Conservation (phyloP, 2,888 invertebrate species). For the Megalurothrips usitatus region DNA sequence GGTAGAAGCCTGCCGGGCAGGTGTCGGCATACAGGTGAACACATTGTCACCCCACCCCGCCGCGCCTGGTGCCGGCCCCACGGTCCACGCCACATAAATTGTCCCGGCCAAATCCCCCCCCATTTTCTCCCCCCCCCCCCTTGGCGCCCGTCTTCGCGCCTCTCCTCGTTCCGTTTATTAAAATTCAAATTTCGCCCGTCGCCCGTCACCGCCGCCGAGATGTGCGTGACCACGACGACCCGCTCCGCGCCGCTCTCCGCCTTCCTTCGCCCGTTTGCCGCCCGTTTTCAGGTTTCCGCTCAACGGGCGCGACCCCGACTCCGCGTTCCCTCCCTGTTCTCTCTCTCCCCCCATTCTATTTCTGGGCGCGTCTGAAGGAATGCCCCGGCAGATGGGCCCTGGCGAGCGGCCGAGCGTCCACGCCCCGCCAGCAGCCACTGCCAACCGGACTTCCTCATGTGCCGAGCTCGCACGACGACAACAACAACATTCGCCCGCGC, state of each 20-base stretch:
- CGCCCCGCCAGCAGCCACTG: too few relatives aligned
- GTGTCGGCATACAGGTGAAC: not conserved
- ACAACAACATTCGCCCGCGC: too few relatives aligned
- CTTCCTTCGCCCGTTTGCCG: too few relatives aligned
- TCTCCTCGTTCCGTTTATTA: not conserved
- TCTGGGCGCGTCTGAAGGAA: not conserved
- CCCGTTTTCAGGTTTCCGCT: not conserved
- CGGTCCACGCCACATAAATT: constrained; percentile 9
- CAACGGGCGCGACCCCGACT: not conserved
- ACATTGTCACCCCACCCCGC: constrained; percentile 9
- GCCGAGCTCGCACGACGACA: too few relatives aligned
- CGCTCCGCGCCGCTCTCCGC: too few relatives aligned
- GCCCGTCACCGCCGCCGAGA: not conserved
- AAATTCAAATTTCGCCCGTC: not conserved
- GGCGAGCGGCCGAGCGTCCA: too few relatives aligned
- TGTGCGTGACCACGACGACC: not conserved
- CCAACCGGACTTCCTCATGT: too few relatives aligned
- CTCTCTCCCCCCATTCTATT: too few relatives aligned
- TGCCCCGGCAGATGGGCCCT: too few relatives aligned
- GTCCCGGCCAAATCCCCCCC: not conserved
- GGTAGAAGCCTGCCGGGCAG: not conserved
- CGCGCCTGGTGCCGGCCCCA: not conserved
- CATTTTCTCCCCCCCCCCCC: not conserved
- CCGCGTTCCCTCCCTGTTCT: not conserved
- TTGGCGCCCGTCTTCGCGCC: not conserved